Evolutionary conservation across 2,113 vertebrate species (phyloP).

Genomic region (Phrynosoma platyrhinos): DNA sequence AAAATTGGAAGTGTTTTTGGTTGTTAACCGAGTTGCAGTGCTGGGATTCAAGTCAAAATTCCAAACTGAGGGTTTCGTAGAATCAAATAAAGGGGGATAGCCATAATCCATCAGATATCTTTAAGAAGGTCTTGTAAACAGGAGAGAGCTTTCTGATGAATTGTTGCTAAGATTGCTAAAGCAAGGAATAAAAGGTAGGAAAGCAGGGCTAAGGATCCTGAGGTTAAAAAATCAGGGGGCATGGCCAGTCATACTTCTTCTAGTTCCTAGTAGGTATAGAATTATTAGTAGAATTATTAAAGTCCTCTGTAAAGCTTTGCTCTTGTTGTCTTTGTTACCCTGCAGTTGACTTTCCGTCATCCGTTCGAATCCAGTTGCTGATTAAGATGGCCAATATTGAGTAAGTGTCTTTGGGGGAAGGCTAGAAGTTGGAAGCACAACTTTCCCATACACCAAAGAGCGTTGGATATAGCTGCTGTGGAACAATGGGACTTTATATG

Average conservation of each 20-base stretch:
- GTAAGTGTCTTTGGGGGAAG: slow-evolving; percentile 78
- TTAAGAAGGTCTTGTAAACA: too few species aligned
- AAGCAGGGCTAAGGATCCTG: too few species aligned
- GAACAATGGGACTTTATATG: neutral
- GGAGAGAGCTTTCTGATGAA: neutral
- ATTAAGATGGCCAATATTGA: slow-evolving; percentile 95
- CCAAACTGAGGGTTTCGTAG: too few species aligned
- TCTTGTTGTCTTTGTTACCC: accelerated
- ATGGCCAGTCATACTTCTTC: too few species aligned
- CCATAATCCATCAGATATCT: too few species aligned
- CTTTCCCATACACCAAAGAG: neutral
- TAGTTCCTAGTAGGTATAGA: too few species aligned
- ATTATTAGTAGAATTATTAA: too few species aligned
- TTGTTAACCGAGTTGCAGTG: neutral
- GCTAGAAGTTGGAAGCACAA: too few species aligned
- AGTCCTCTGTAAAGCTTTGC: neutral
- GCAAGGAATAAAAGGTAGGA: too few species aligned
- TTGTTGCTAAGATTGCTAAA: neutral
- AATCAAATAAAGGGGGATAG: too few species aligned
- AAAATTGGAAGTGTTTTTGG: too few species aligned
- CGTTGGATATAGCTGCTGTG: neutral
- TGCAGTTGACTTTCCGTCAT: slow-evolving; percentile 93
- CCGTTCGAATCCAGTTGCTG: slow-evolving; percentile 88
- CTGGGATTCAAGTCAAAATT: neutral
- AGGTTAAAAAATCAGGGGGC: too few species aligned